Percentiles rank a stretch among this genome's conserved stretches.
Evolutionary conservation across 2,113 vertebrate genomes (phyloP).

Genomic region (Thamnaconus septentrionalis): DNA sequence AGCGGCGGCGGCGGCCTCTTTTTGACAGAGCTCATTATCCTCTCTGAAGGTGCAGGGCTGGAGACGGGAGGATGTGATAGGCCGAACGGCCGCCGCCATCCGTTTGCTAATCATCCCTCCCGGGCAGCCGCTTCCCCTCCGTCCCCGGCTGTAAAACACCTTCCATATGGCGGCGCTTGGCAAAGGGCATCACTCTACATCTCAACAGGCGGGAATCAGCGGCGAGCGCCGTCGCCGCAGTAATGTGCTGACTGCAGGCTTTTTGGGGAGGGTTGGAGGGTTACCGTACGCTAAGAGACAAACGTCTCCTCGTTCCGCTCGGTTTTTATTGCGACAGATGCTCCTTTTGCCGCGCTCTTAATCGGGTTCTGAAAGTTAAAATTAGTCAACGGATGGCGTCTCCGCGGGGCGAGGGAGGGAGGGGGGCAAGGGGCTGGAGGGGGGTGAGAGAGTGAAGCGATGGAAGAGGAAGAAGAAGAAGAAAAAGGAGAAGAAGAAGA

Average conservation of each 20-base stretch:
- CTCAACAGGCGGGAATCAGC: conserved; percentile 47
- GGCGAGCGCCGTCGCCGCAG: conserved; percentile 37
- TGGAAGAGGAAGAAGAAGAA: conserved; percentile 24
- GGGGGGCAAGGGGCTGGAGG: background rate
- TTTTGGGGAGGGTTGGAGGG: conserved; percentile 27
- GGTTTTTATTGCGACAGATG: conserved; percentile 28
- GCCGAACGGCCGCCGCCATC: conserved; percentile 10
- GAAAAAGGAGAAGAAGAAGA: conserved; percentile 29
- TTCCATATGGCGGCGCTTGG: conserved; percentile 61
- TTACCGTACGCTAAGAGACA: conserved; percentile 31
- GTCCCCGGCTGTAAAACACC: conserved; percentile 40
- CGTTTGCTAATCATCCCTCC: conserved; percentile 64
- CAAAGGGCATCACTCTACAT: conserved; percentile 47
- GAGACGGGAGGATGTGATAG: background rate
- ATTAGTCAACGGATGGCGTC: conserved; percentile 44
- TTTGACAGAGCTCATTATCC: conserved; percentile 67
- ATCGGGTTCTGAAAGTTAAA: conserved; percentile 45
- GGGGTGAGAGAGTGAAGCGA: conserved; percentile 16
- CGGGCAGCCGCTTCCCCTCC: conserved; percentile 34
- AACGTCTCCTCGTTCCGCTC: conserved; percentile 31
- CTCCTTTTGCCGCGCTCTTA: conserved; percentile 29
- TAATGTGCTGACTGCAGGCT: conserved; percentile 63
- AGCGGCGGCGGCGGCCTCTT: conserved; percentile 27
- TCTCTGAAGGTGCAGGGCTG: conserved; percentile 49
- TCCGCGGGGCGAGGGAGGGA: background rate